Evolutionary conservation across 2,888 invertebrate species (phyloP).

Genomic region (Latrodectus elegans): DNA sequence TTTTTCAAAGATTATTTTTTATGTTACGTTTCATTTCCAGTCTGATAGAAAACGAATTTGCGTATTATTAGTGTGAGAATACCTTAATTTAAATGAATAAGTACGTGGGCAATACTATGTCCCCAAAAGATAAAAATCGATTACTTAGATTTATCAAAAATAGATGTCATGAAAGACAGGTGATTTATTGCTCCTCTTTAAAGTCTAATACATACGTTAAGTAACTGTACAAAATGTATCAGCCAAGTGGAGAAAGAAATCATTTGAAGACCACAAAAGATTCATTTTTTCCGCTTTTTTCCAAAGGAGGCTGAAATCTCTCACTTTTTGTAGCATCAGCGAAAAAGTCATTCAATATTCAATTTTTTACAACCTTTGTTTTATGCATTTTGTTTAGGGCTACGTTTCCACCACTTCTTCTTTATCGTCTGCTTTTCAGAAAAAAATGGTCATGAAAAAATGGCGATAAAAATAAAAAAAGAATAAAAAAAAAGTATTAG

Average conservation of each 20-base stretch:
- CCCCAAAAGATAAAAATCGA: too few species aligned
- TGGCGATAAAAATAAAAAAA: constrained; percentile 11
- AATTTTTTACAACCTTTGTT: constrained; percentile 60
- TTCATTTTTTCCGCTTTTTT: constrained; percentile 20
- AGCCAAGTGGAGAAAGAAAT: constrained; percentile 7
- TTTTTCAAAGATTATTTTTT: too few species aligned
- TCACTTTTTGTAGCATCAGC: constrained; percentile 49
- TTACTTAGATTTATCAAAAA: background rate
- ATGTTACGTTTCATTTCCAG: too few species aligned
- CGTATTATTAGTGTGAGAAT: too few species aligned
- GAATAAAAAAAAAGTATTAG: background rate
- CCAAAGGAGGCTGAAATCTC: constrained; percentile 8
- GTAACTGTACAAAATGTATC: background rate
- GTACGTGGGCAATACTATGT: too few species aligned
- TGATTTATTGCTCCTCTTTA: constrained; percentile 25
- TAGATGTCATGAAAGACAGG: background rate
- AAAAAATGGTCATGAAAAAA: constrained; percentile 40
- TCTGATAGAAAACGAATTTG: too few species aligned
- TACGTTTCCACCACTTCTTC: constrained; percentile 15
- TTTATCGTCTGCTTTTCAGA: constrained; percentile 34
- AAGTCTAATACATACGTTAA: constrained; percentile 11
- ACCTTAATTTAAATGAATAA: too few species aligned
- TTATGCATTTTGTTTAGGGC: constrained; percentile 45
- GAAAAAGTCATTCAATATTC: constrained; percentile 64
- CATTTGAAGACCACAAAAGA: constrained; percentile 32